Evolutionary conservation across 2,888 invertebrate species (phyloP).

Genomic region (Halictus ligatus): DNA sequence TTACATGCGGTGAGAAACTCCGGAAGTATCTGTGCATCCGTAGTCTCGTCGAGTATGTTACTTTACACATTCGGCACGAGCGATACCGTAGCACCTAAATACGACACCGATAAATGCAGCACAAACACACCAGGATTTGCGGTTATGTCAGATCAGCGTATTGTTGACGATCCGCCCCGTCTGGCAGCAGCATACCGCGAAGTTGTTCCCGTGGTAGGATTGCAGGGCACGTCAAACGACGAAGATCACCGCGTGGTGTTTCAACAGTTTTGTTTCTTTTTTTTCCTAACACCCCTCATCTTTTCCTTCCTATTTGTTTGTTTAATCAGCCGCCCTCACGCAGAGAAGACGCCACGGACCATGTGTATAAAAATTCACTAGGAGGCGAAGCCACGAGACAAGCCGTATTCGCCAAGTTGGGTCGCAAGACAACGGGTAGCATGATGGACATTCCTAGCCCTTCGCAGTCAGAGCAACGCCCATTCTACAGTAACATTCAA

Average conservation of each 20-base stretch:
- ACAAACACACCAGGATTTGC: constrained; percentile 29
- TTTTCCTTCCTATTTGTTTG: constrained; percentile 58
- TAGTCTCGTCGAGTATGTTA: constrained; percentile 32
- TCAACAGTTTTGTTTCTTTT: constrained; percentile 56
- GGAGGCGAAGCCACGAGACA: constrained; percentile 20
- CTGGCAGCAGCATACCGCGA: constrained; percentile 12
- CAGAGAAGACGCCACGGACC: constrained; percentile 39
- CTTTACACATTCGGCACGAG: constrained; percentile 58
- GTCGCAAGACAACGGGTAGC: background rate
- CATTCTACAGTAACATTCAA: constrained; percentile 5
- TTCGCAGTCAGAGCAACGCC: background rate
- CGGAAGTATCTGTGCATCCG: constrained; percentile 41
- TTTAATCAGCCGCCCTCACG: constrained; percentile 33
- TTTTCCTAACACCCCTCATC: constrained; percentile 69
- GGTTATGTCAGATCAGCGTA: constrained; percentile 50
- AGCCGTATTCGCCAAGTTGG: constrained; percentile 9
- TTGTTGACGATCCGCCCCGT: constrained; percentile 30
- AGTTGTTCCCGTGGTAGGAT: background rate
- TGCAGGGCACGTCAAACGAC: constrained; percentile 14
- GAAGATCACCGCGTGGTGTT: constrained; percentile 7
- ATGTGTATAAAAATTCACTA: constrained; percentile 54
- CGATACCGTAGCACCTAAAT: constrained; percentile 10
- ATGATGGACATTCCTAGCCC: background rate
- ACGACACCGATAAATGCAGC: constrained; percentile 13
- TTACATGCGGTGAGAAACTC: constrained; percentile 50